Conservation (phyloP, 1,140 invertebrate species). For the Meloidogyne floridensis region DNA sequence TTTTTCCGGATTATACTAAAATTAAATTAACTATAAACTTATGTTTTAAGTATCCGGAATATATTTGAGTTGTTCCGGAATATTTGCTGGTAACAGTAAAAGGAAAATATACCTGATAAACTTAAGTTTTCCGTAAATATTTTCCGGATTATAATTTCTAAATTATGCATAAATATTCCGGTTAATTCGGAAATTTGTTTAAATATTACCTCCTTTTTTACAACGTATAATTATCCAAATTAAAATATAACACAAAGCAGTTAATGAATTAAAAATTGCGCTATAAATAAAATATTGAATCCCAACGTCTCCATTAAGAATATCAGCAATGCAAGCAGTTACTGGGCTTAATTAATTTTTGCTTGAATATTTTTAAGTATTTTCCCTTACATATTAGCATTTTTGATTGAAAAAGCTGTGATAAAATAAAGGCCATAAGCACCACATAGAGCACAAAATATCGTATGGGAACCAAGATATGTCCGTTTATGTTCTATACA, state of each 20-base stretch:
- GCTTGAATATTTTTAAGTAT: no score
- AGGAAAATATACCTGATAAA: no score
- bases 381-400: slow-evolving; percentile 6
- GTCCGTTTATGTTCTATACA: background rate
- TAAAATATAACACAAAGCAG: background rate
- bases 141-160: background rate
- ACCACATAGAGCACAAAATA: slow-evolving; percentile 14
- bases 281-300: background rate
- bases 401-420: slow-evolving; percentile 6
- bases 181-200: no score
- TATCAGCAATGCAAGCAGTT: slow-evolving; percentile 10
- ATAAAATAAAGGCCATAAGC: slow-evolving; percentile 6
- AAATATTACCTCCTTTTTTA: slow-evolving; percentile 16
- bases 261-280: background rate
- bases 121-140: no score
- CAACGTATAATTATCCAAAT: slow-evolving; percentile 21
- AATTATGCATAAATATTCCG: background rate
- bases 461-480: slow-evolving; percentile 4
- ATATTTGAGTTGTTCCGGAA: no score
- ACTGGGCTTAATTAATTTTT: slow-evolving; percentile 16
- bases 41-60: no score
- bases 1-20: no score
- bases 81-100: no score
- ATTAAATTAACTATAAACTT: no score
- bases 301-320: background rate